phyloP scores from a whole-genome alignment of 2,113 vertebrate species.

The Peromyscus polionotus region DNA sequence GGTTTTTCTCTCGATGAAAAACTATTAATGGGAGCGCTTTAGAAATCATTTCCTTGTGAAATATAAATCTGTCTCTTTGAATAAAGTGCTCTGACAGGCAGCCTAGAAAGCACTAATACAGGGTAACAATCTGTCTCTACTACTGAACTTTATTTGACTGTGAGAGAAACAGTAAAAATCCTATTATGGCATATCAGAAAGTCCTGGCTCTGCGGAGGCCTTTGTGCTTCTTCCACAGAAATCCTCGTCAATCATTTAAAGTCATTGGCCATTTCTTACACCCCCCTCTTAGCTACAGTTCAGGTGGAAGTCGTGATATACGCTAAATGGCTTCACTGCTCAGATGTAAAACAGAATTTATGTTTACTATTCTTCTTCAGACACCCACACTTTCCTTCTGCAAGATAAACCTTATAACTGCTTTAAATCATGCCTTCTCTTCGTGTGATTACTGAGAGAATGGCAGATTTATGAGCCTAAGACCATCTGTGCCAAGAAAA shows the following conservation, averaged over 20 bases:
- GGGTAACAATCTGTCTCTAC: conserved; percentile 76
- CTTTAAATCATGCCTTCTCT: conserved; percentile 88
- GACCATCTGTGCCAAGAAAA: conserved; percentile 79
- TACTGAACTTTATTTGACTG: conserved; percentile 86
- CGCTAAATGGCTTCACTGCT: conserved; percentile 86
- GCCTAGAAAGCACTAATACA: conserved; percentile 72
- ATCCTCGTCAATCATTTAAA: conserved; percentile 87
- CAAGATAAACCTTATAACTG: conserved; percentile 88
- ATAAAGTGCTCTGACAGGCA: conserved; percentile 70
- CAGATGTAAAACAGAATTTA: conserved; percentile 88
- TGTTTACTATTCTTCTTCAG: conserved; percentile 86
- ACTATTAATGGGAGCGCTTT: conserved; percentile 74
- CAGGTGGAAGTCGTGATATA: conserved; percentile 83
- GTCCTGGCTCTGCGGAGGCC: conserved; percentile 71
- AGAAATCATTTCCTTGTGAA: conserved; percentile 70
- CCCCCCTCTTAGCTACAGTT: conserved; percentile 82
- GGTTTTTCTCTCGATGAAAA: conserved; percentile 73
- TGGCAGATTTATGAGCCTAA: conserved; percentile 78
- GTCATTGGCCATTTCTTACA: conserved; percentile 84
- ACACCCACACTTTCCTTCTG: conserved; percentile 87
- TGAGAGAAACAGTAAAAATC: conserved; percentile 84
- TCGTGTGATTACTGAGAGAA: conserved; percentile 83
- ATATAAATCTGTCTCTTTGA: conserved; percentile 73
- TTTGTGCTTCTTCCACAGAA: conserved; percentile 83
- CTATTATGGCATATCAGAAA: conserved; percentile 76